Percentiles rank a stretch among this genome's conserved stretches.
phyloP scores from a whole-genome alignment of 2,888 invertebrate species.

The Cosmia trapezina region DNA sequence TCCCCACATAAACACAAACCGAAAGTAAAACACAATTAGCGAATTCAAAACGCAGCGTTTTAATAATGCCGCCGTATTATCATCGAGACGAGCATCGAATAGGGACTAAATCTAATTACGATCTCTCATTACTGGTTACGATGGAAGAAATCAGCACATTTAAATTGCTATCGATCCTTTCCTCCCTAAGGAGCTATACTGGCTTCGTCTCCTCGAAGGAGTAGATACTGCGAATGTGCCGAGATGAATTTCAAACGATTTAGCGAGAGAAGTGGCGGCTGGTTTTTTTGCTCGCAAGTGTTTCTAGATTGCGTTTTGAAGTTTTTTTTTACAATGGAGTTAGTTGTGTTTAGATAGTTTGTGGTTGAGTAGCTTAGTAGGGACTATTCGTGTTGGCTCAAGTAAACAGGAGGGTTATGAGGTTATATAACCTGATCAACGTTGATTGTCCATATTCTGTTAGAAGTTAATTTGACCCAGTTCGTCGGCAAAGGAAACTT shows the following conservation, averaged over 20 bases:
- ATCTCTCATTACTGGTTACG: constrained; percentile 80
- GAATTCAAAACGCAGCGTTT: constrained; percentile 59
- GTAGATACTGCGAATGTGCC: constrained; percentile 63
- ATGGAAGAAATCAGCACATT: constrained; percentile 75
- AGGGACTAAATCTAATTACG: constrained; percentile 81
- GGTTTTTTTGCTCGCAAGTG: constrained; percentile 41
- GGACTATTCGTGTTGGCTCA: neutral
- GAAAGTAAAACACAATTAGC: constrained; percentile 58
- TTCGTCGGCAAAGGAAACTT: neutral
- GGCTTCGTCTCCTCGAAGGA: constrained; percentile 50
- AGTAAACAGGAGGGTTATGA: too few species aligned
- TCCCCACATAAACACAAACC: constrained; percentile 14
- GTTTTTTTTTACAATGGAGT: neutral
- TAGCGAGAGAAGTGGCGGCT: constrained; percentile 44
- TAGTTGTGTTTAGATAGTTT: neutral
- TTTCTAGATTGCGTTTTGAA: constrained; percentile 21
- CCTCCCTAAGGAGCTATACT: constrained; percentile 68
- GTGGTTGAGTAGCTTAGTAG: neutral
- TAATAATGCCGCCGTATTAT: constrained; percentile 42
- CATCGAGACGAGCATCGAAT: constrained; percentile 56
- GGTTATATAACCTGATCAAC: neutral
- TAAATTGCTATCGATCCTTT: constrained; percentile 76
- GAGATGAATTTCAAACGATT: constrained; percentile 73
- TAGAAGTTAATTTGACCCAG: constrained; percentile 6
- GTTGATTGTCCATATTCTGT: neutral